A percentile compares a stretch with the other conserved stretches of the same genome.
Conservation (phyloP, 2,888 invertebrate species). For the Platypus cylindrus region DNA sequence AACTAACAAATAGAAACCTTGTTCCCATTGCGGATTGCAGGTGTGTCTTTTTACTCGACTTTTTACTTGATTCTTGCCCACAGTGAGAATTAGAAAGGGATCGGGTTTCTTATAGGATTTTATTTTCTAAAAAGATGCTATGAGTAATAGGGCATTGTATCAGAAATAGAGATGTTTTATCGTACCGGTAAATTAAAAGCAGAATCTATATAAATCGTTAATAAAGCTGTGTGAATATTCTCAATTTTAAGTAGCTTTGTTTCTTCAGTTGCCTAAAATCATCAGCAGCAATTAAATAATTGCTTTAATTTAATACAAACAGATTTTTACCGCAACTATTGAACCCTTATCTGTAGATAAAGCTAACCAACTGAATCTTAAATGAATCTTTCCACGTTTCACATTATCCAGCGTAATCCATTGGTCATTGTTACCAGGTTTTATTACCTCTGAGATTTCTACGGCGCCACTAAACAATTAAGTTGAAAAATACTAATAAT, state of each 20-base stretch:
- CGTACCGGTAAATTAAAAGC: conserved; percentile 78
- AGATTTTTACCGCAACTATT: conserved; percentile 59
- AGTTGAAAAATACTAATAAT: conserved; percentile 5
- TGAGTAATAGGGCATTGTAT: too few species aligned
- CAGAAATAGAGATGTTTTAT: too few species aligned
- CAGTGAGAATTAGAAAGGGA: conserved; percentile 62
- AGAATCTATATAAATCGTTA: conserved; percentile 81
- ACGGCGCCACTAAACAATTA: conserved; percentile 51
- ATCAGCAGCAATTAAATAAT: too few species aligned
- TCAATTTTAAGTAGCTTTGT: conserved; percentile 57
- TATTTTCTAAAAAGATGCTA: conserved; percentile 44
- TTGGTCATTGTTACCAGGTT: conserved; percentile 23
- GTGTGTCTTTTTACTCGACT: conserved; percentile 62
- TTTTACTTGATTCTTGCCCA: conserved; percentile 61
- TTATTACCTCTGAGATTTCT: conserved; percentile 22
- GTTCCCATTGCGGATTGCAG: conserved; percentile 82
- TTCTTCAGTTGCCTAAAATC: conserved; percentile 52
- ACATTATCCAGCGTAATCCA: conserved; percentile 74
- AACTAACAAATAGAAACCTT: conserved; percentile 82
- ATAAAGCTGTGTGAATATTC: conserved; percentile 57
- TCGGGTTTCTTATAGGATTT: conserved; percentile 59
- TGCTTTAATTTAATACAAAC: conserved; percentile 23
- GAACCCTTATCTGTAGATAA: conserved; percentile 55
- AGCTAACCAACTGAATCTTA: conserved; percentile 78
- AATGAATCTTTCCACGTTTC: conserved; percentile 81